Conservation (phyloP, 1,140 invertebrate species). For the Lutraria rhynchaena region DNA sequence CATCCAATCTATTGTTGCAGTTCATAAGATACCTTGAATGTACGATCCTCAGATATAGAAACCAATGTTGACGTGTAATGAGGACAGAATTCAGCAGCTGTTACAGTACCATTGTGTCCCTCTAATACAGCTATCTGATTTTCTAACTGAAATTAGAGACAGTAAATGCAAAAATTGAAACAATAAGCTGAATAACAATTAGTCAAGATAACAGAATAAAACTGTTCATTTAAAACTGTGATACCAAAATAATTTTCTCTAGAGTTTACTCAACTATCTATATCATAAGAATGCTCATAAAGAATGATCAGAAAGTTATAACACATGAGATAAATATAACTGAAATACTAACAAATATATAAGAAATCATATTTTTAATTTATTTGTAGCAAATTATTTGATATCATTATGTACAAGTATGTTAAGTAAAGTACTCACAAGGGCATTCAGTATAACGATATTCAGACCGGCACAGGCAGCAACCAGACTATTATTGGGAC, state of each 20-base stretch:
- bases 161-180: background rate
- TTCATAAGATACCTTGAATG: constrained; percentile 80
- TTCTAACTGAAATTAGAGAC: constrained; percentile 49
- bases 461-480: constrained; percentile 62
- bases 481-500: constrained; percentile 63
- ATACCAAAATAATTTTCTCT: no score
- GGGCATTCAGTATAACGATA: constrained; percentile 60
- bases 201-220: no score
- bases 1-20: no score
- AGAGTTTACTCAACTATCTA: no score
- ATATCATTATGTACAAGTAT: no score
- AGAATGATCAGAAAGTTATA: no score
- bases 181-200: background rate
- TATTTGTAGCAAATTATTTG: no score
- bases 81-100: constrained; percentile 77
- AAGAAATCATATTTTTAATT: no score
- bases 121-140: constrained; percentile 68
- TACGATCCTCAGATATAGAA: constrained; percentile 78
- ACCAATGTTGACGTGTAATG: constrained; percentile 78
- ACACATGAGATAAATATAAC: no score
- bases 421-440: constrained; percentile 51
- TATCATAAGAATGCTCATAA: no score
- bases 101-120: constrained; percentile 74
- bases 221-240: no score
- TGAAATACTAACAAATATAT: no score